A percentile compares a stretch with the other conserved stretches of the same genome.
phyloP scores from a whole-genome alignment of 2,797 vertebrate genomes.

The Alcedo quadribrachys region DNA sequence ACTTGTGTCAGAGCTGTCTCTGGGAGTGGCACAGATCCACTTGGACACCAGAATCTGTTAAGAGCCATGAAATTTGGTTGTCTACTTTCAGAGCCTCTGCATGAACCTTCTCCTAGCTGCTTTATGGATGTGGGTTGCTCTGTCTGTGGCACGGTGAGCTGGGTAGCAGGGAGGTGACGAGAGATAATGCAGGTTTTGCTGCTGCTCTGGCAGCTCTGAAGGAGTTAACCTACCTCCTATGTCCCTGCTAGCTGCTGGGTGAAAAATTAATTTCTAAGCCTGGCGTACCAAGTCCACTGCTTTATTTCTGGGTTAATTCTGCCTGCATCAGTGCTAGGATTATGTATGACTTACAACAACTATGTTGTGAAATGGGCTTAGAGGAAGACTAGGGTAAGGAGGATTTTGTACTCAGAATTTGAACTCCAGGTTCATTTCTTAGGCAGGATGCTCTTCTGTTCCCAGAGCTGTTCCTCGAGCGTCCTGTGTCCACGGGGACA shows the following conservation, averaged over 20 bases:
- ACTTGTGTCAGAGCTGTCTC: neutral
- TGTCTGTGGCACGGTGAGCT: neutral
- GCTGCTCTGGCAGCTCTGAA: neutral
- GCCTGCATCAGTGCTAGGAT: neutral
- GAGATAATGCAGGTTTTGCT: neutral
- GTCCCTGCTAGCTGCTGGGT: neutral
- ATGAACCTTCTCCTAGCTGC: neutral
- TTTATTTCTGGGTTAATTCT: constrained; percentile 40
- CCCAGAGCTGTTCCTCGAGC: neutral
- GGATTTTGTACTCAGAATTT: neutral
- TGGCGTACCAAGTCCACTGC: neutral
- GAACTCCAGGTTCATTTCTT: neutral
- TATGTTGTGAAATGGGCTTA: neutral
- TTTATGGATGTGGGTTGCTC: fast-evolving
- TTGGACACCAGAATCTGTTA: neutral
- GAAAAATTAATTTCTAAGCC: constrained; percentile 37
- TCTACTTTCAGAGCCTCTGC: neutral
- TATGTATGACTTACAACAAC: neutral
- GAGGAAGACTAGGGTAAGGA: neutral
- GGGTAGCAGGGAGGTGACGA: neutral
- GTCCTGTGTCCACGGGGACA: neutral
- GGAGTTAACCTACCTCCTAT: neutral
- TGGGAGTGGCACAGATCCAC: neutral
- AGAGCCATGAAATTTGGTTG: neutral
- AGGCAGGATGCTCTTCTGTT: neutral